Percentiles rank a stretch among this genome's conserved stretches.
Evolutionary conservation across 2,797 vertebrate species (phyloP).

Genomic region (Silurus aristotelis): DNA sequence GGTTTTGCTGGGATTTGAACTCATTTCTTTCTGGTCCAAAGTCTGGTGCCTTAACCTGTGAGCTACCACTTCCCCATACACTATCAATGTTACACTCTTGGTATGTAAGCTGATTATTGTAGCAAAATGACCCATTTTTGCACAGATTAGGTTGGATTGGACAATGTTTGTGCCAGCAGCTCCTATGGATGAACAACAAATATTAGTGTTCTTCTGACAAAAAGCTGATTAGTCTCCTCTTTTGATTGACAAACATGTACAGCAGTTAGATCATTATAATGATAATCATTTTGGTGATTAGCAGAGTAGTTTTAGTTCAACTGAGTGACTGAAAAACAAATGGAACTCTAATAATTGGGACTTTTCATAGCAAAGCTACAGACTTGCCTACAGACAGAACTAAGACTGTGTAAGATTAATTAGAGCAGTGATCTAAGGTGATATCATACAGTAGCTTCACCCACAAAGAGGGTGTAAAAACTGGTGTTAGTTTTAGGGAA

Average conservation of each 20-base stretch:
- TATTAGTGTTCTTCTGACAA: neutral
- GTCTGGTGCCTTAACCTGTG: no score
- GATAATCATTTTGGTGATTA: neutral
- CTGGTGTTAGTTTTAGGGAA: no score
- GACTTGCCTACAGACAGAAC: no score
- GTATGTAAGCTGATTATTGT: no score
- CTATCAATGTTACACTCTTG: no score
- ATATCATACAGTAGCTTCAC: neutral
- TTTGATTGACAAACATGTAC: neutral
- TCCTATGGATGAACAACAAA: neutral
- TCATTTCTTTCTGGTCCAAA: no score
- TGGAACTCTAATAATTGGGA: neutral
- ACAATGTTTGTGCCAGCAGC: neutral
- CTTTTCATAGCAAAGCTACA: neutral
- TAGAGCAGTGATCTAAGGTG: neutral
- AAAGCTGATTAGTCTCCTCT: neutral
- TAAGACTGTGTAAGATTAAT: neutral
- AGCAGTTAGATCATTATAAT: neutral
- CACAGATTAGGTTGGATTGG: neutral
- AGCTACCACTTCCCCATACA: no score
- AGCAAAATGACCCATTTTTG: neutral
- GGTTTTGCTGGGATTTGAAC: no score
- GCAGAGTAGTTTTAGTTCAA: neutral
- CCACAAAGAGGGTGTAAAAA: neutral
- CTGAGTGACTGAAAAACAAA: conserved; percentile 19